Evolutionary conservation across 2,888 invertebrate genomes (phyloP).

Genomic region (Chalcis sispes): DNA sequence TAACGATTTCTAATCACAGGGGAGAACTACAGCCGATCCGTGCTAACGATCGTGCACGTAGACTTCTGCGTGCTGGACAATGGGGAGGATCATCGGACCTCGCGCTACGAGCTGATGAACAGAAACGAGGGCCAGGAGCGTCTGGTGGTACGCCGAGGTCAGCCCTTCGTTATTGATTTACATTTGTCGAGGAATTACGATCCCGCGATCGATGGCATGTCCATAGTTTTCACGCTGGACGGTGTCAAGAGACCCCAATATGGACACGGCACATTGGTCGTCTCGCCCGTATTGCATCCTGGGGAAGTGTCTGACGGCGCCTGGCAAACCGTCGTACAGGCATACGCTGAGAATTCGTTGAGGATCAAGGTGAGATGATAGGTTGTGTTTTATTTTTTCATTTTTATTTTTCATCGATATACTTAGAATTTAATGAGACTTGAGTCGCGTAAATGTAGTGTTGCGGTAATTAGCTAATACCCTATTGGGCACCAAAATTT

Average conservation of each 20-base stretch:
- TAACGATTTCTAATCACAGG: slow-evolving; percentile 61
- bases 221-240: slow-evolving; percentile 88
- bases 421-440: too few species aligned
- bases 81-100: slow-evolving; percentile 86
- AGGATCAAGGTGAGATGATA: slow-evolving; percentile 76
- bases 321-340: slow-evolving; percentile 87
- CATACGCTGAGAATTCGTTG: slow-evolving; percentile 80
- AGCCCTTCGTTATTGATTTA: slow-evolving; percentile 86
- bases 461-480: too few species aligned
- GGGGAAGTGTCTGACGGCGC: slow-evolving; percentile 80
- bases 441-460: too few species aligned
- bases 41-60: slow-evolving; percentile 84
- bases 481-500: too few species aligned
- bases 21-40: slow-evolving; percentile 72
- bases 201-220: slow-evolving; percentile 85
- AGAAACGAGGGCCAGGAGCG: slow-evolving; percentile 78
- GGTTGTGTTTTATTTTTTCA: too few species aligned
- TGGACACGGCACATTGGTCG: slow-evolving; percentile 87
- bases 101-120: slow-evolving; percentile 86
- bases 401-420: too few species aligned
- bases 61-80: slow-evolving; percentile 86
- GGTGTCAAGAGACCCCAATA: slow-evolving; percentile 88
- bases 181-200: slow-evolving; percentile 86
- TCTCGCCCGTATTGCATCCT: slow-evolving; percentile 83
- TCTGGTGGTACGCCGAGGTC: slow-evolving; percentile 89